Base-by-base conservation (phyloP, 1,140 invertebrate species). In the Steinernema feltiae region DNA sequence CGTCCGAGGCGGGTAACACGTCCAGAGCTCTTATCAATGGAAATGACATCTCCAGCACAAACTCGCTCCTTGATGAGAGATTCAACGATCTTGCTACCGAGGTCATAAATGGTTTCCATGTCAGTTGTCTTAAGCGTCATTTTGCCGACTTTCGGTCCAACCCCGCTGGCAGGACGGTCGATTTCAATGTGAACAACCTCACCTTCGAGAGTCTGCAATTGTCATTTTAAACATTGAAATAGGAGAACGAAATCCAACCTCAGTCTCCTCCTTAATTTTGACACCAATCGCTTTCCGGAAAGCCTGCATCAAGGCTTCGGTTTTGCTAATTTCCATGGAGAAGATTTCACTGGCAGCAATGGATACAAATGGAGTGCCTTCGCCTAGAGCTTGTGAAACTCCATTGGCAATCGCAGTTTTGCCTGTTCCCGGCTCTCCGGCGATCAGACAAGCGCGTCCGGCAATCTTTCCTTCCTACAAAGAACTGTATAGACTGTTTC, bases 31-130 rank as follows among this genome's bases (percentile, higher is more conserved):
- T 84, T 86, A 74, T 86, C 82, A 53, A 86, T 84, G 73, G 81
- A 81, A 69, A 86, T 79, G 7, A 86, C 78, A 75, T 86, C 84
- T 7, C 90, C 90, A 35, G 89, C 89, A 80, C 87, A 86, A 41
- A 93, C 91, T 88, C 97, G 98, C 87, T 99, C 96, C 86, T 98
- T 98, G 80, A 94, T 92, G 46, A 98, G 90, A 74, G 92, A 93
- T 87, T 99, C 97, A 76, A 98, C 97, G 92, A 99, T 98, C 90
- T 99, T 99, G 72, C 92, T 93, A 30, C 97, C 97, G 82, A 99
- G 90, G 87, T 99, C 97, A 87, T 98, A 99, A 76, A 98, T 92
- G 0, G 97, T 98, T 88, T 99, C 97, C 97, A 99, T 99, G 87
- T 99, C 97, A 0, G 95, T 98, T 0, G 96, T 98, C 89, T 99